A percentile compares a stretch with the other conserved stretches of the same genome.
Evolutionary conservation across 2,888 invertebrate genomes (phyloP).

Genomic region (Limnephilus marmoratus): DNA sequence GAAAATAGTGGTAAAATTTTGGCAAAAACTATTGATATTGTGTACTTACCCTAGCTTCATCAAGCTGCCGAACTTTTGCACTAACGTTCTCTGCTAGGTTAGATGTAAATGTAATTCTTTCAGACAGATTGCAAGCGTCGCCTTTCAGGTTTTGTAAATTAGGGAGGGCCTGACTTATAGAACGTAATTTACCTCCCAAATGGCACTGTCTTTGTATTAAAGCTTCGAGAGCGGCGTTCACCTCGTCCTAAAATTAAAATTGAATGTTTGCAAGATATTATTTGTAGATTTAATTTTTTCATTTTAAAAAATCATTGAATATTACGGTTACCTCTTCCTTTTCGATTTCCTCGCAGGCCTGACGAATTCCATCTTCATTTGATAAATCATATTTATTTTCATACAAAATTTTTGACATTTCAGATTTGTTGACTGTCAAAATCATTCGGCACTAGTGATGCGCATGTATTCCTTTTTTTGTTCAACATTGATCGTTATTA

Average conservation of each 20-base stretch:
- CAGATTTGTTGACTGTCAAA: conserved; percentile 57
- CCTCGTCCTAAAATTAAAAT: conserved; percentile 77
- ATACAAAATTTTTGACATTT: conserved; percentile 65
- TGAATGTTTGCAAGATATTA: background rate
- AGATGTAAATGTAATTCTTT: conserved; percentile 92
- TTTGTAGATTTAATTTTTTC: background rate
- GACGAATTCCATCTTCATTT: conserved; percentile 78
- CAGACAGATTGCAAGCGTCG: conserved; percentile 88
- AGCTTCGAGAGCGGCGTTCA: conserved; percentile 83
- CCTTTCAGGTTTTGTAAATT: conserved; percentile 86
- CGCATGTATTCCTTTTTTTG: background rate
- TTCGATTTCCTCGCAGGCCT: conserved; percentile 77
- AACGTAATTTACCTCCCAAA: conserved; percentile 88
- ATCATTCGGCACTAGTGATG: background rate
- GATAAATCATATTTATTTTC: conserved; percentile 68
- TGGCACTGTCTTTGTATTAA: conserved; percentile 86
- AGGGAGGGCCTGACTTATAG: conserved; percentile 88
- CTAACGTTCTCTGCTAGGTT: conserved; percentile 95
- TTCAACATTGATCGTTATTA: background rate
- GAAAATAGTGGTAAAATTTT: background rate
- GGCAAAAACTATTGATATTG: background rate
- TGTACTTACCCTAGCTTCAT: conserved; percentile 89
- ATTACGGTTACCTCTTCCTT: conserved; percentile 76
- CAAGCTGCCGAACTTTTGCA: conserved; percentile 95
- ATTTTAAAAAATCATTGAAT: background rate